phyloP scores from a whole-genome alignment of 2,113 vertebrate species.

The Urocolius indicus region DNA sequence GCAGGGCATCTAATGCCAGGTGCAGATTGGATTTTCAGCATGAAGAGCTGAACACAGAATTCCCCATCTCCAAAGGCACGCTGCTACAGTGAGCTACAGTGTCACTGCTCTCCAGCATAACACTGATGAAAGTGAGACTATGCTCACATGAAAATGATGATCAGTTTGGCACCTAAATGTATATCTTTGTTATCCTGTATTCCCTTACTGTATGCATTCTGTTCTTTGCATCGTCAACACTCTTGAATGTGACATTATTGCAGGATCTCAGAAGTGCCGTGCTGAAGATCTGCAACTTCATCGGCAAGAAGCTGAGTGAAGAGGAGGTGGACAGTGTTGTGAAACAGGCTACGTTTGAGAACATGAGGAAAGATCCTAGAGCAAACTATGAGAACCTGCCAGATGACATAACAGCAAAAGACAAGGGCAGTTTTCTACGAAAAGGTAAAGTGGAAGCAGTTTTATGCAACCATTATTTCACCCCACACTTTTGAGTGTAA shows the following conservation, averaged over 20 bases:
- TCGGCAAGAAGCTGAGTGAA: slow-evolving; percentile 66
- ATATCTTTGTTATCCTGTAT: background rate
- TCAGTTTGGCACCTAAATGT: background rate
- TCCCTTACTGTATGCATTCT: no score
- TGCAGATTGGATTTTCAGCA: background rate
- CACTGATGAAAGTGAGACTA: background rate
- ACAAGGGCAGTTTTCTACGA: slow-evolving; percentile 1
- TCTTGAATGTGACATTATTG: background rate
- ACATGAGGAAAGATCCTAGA: slow-evolving; percentile 68
- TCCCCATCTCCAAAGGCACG: background rate
- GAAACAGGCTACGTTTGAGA: slow-evolving; percentile 60
- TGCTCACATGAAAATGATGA: background rate
- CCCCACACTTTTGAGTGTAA: no score
- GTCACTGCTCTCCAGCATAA: background rate
- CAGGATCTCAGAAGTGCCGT: slow-evolving; percentile 69
- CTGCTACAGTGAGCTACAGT: background rate
- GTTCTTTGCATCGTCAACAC: background rate
- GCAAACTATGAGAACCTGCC: slow-evolving; percentile 54
- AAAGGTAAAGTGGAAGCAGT: slow-evolving; percentile 18
- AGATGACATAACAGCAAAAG: fast-evolving
- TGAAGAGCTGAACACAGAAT: background rate
- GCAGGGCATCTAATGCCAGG: fast-evolving
- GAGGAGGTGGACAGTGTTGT: slow-evolving; percentile 65
- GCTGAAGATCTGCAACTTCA: slow-evolving; percentile 71
- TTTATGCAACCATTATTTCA: background rate